phyloP scores from a whole-genome alignment of 2,797 vertebrate genomes.

The Rhinella marina region DNA sequence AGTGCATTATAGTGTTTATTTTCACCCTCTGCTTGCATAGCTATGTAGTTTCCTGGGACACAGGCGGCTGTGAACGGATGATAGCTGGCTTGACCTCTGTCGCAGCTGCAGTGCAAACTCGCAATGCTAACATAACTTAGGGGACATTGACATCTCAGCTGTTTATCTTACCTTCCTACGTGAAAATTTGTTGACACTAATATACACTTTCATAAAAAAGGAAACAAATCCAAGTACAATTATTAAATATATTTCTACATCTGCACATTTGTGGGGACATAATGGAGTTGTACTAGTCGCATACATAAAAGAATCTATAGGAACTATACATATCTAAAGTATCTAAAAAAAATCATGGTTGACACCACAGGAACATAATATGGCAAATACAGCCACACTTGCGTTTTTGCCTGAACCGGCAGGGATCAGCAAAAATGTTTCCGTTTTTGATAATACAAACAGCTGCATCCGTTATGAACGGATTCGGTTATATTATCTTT shows the following conservation, averaged over 20 bases:
- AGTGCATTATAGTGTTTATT: conserved; percentile 61
- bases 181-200: neutral
- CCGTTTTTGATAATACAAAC: no score
- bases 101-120: conserved; percentile 65
- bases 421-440: no score
- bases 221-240: neutral
- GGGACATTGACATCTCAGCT: neutral
- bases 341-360: neutral
- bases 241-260: neutral
- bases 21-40: conserved; percentile 60
- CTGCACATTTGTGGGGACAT: neutral
- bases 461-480: no score
- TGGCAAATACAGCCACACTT: no score
- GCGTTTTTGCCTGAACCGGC: no score
- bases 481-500: no score
- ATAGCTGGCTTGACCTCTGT: conserved; percentile 62
- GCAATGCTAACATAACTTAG: conserved; percentile 65
- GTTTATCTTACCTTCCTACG: neutral
- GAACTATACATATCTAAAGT: neutral
- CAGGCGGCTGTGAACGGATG: conserved; percentile 53
- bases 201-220: neutral
- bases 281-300: neutral
- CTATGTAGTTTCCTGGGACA: conserved; percentile 59
- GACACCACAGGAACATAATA: no score
- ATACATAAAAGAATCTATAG: neutral